These are phyloP conservation scores for Drosophila emarginata DNA, from an alignment of 2,888 invertebrate species.

Conservation along the genomic window DNA sequence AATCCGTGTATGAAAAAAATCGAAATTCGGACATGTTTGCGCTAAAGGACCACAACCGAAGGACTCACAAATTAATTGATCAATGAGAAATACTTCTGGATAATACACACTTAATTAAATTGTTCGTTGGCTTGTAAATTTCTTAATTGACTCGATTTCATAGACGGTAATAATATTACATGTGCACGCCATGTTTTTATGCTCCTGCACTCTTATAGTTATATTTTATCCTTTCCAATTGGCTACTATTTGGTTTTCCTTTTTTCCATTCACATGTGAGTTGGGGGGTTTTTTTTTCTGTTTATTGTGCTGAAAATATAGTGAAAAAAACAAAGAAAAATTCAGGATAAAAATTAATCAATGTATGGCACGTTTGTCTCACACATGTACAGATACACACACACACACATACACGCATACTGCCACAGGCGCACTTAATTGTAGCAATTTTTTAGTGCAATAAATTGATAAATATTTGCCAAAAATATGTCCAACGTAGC, in stretches of 20 bases:
- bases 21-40: slow-evolving; percentile 80
- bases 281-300: slow-evolving; percentile 2
- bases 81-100: neutral
- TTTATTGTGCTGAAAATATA: slow-evolving; percentile 26
- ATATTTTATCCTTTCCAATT: slow-evolving; percentile 1
- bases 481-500: slow-evolving; percentile 50
- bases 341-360: slow-evolving; percentile 59
- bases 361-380: slow-evolving; percentile 60
- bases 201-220: slow-evolving; percentile 12
- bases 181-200: slow-evolving; percentile 61
- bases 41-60: neutral
- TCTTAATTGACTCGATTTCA: slow-evolving; percentile 53
- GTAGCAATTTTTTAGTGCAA: slow-evolving; percentile 65
- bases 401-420: neutral
- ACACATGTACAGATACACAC: slow-evolving; percentile 10
- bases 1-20: slow-evolving; percentile 79
- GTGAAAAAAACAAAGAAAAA: slow-evolving; percentile 38
- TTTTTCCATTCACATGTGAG: slow-evolving; percentile 29
- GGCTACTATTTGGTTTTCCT: slow-evolving; percentile 8
- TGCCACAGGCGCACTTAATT: slow-evolving; percentile 46
- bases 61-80: slow-evolving; percentile 20
- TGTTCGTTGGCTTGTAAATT: slow-evolving; percentile 45
- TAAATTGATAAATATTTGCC: slow-evolving; percentile 74
- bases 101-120: slow-evolving; percentile 51
- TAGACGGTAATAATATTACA: slow-evolving; percentile 39